These are phyloP conservation scores for Siniperca knerii DNA, from an alignment of 2,113 vertebrate species.

Conservation along the genomic window DNA sequence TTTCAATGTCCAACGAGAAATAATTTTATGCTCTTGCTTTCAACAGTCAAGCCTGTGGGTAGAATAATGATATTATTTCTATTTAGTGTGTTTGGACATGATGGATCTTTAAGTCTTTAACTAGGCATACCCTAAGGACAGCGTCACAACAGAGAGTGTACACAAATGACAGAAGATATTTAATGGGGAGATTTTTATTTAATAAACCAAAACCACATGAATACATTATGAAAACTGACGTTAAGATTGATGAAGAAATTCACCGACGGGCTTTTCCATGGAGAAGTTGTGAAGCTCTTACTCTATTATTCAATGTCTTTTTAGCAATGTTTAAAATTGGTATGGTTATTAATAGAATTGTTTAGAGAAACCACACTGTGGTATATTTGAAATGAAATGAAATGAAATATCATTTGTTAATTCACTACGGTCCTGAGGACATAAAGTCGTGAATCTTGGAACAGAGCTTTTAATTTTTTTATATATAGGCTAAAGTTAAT, in stretches of 20 bases:
- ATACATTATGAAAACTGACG: slow-evolving; percentile 15
- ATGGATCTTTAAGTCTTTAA: slow-evolving; percentile 49
- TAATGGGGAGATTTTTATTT: slow-evolving; percentile 29
- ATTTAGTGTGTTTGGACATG: slow-evolving; percentile 41
- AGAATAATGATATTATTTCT: slow-evolving; percentile 34
- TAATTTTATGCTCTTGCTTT: slow-evolving; percentile 35
- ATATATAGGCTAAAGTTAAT: slow-evolving; percentile 55
- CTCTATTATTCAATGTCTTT: background rate
- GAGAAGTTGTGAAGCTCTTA: background rate
- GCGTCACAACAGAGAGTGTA: background rate
- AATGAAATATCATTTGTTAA: slow-evolving; percentile 18
- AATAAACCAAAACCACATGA: slow-evolving; percentile 11
- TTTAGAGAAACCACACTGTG: background rate
- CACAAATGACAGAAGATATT: slow-evolving; percentile 27
- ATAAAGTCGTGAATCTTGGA: slow-evolving; percentile 6
- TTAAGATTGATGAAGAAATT: slow-evolving; percentile 6
- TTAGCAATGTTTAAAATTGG: background rate
- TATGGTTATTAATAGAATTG: background rate
- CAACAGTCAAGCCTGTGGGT: slow-evolving; percentile 34
- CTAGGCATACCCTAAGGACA: slow-evolving; percentile 16
- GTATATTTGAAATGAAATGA: slow-evolving; percentile 9
- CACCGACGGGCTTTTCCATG: background rate
- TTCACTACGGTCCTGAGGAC: background rate
- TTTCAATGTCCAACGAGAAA: slow-evolving; percentile 38
- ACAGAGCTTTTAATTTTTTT: slow-evolving; percentile 7